Base-by-base conservation (phyloP, 2,113 vertebrate genomes). In the Oncorhynchus gorbuscha region DNA sequence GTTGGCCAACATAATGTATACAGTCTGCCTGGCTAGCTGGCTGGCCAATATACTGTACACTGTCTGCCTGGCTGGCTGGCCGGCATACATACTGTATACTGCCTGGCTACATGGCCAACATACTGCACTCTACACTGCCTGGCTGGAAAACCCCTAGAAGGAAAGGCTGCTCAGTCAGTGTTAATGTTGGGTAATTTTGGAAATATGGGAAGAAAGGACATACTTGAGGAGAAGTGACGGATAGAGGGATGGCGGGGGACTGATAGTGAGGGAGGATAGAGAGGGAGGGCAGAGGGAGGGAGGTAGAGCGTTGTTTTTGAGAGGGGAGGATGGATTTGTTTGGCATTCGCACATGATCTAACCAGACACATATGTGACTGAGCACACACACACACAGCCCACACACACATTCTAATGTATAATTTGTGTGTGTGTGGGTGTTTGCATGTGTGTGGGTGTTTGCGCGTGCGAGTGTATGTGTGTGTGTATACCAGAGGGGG, bases 101-200 rank as follows among this genome's bases (percentile, higher is more conserved):
- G 30, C 30, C 30, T 4, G 30, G 30, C 30, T 3, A 3, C 3
- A 3, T 30, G 30, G 30, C 30, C 3, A 30, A 30, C 30, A 30
- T 30, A 30, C 3, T 4, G 3, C 3, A 30, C 28, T 4, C 3
- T 30, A 30, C 28, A 30, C 28, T 30, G 28, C 3, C 30, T 4
- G 30, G 0, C 30, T 30, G 90, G 91, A 93, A 88, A 89, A 90
- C 88, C 88, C 72, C 79, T 91, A 86, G 84, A 83, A 88, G 88
- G 85, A 87, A 90, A 87, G 77, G 86, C 85, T 82, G 88, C 88
- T 84, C 89, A 87, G 82, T 87, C 51, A 55, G 51, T 55, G 51
- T 18, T 55, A 18, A 16, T 24, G 81, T 89, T 89, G 89, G 76
- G 83, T 62, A 79, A 73, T 82, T 76, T 76, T 83, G 85, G 86